Percentiles rank a stretch among this genome's conserved stretches.
Conservation (phyloP, 1,140 invertebrate genomes). For the Chionoecetes opilio region DNA sequence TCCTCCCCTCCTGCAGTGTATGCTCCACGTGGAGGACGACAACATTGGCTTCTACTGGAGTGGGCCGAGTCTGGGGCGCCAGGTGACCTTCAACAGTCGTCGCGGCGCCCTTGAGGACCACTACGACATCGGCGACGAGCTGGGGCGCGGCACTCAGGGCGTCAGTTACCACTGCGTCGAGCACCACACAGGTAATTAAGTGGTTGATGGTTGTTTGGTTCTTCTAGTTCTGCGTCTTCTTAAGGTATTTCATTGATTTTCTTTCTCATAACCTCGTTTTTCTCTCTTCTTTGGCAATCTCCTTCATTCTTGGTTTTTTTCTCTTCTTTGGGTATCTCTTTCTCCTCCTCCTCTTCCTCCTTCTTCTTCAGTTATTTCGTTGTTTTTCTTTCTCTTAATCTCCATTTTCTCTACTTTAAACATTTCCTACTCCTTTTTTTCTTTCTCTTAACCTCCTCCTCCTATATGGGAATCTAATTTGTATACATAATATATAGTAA, state of each 20-base stretch:
- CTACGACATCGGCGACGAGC: constrained; percentile 96
- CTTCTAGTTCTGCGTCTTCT: not conserved
- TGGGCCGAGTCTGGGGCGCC: constrained; percentile 84
- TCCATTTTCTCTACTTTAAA: not conserved
- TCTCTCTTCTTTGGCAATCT: not conserved
- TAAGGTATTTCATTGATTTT: not conserved
- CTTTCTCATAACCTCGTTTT: not conserved
- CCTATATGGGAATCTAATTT: no score
- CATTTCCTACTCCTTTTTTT: not conserved
- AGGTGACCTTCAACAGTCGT: constrained; percentile 86
- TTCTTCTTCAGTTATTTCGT: no score
- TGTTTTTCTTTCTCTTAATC: no score
- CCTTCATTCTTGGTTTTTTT: not conserved
- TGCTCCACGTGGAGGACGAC: constrained; percentile 95
- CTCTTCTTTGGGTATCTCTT: not conserved
- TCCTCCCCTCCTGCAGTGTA: constrained; percentile 85
- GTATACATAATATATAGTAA: no score
- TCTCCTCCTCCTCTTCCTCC: no score
- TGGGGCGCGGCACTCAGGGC: constrained; percentile 95
- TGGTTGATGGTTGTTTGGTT: not conserved
- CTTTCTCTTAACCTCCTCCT: no score
- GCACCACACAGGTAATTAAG: constrained; percentile 87
- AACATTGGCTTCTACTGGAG: constrained; percentile 86
- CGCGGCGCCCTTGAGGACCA: constrained; percentile 90
- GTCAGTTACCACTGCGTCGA: constrained; percentile 95